A percentile compares a stretch with the other conserved stretches of the same genome.
Conservation (phyloP, 1,140 invertebrate genomes). For the Drosophila equinoxialis region DNA sequence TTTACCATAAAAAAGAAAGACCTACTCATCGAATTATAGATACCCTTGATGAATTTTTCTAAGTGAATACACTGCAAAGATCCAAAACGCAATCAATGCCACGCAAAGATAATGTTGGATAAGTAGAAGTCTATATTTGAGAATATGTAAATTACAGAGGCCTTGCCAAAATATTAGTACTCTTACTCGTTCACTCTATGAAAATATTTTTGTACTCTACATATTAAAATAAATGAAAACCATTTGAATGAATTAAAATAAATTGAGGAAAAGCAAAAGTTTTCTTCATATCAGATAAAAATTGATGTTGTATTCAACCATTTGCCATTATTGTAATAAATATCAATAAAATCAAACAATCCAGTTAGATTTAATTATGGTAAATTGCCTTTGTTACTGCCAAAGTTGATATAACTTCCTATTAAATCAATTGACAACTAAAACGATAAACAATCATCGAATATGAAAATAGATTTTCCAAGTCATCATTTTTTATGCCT, state of each 20-base stretch:
- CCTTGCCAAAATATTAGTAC: background rate
- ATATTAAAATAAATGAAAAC: conserved; percentile 5
- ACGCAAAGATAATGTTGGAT: too few relatives aligned
- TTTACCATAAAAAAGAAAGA: too few relatives aligned
- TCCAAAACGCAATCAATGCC: too few relatives aligned
- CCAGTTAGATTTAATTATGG: conserved; percentile 48
- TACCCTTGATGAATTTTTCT: background rate
- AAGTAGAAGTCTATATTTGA: too few relatives aligned
- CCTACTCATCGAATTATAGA: background rate
- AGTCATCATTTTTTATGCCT: conserved; percentile 62
- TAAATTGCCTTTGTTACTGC: conserved; percentile 43
- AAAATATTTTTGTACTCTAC: too few relatives aligned
- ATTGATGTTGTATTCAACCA: background rate
- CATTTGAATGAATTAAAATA: conserved; percentile 3
- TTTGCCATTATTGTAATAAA: conserved; percentile 33
- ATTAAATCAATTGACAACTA: conserved; percentile 59
- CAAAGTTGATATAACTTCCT: conserved; percentile 35
- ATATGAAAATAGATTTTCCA: conserved; percentile 71
- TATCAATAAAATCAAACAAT: conserved; percentile 55
- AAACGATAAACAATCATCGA: conserved; percentile 63
- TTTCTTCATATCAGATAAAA: conserved; percentile 4
- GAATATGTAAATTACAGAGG: background rate
- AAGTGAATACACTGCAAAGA: too few relatives aligned
- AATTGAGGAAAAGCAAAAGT: conserved; percentile 13
- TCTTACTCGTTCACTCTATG: background rate